These are phyloP conservation scores for Pomatostomus ruficeps DNA, from an alignment of 2,113 vertebrate species.

Conservation along the genomic window DNA sequence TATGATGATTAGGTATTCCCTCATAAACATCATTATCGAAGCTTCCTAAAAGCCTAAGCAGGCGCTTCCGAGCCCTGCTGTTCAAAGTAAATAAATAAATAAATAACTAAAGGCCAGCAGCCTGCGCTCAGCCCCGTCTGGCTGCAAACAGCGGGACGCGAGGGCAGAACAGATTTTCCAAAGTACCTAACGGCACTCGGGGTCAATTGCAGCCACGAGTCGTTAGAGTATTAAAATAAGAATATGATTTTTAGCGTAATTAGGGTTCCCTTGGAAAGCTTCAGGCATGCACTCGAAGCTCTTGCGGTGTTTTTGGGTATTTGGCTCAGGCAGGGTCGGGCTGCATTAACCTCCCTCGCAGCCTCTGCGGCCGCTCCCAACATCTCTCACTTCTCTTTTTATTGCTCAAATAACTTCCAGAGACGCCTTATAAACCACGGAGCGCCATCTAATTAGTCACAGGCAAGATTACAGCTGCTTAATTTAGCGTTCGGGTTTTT, in stretches of 20 bases:
- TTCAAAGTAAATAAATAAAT: slow-evolving; percentile 11
- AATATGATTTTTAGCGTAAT: slow-evolving; percentile 32
- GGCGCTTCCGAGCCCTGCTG: neutral
- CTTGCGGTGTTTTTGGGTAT: neutral
- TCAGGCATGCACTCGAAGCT: neutral
- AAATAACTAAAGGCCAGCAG: slow-evolving; percentile 27
- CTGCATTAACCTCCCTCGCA: slow-evolving; percentile 3
- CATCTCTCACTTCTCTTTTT: neutral
- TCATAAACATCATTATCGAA: slow-evolving; percentile 58
- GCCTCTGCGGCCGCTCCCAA: neutral
- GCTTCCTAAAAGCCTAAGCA: slow-evolving; percentile 8
- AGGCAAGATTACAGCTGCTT: neutral
- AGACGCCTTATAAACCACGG: neutral
- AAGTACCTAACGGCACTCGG: neutral
- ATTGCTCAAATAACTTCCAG: neutral
- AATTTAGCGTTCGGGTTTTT: neutral
- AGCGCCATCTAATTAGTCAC: slow-evolving; percentile 13
- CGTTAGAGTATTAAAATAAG: slow-evolving; percentile 47
- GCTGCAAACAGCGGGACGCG: neutral
- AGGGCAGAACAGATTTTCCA: neutral
- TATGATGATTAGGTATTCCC: slow-evolving; percentile 65
- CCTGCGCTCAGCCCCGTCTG: neutral
- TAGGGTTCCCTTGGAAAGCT: slow-evolving; percentile 12
- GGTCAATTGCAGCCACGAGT: slow-evolving; percentile 48
- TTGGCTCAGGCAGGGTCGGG: neutral